These are phyloP conservation scores for Perdita meconis DNA, from an alignment of 2,888 invertebrate genomes.

Conservation along the genomic window DNA sequence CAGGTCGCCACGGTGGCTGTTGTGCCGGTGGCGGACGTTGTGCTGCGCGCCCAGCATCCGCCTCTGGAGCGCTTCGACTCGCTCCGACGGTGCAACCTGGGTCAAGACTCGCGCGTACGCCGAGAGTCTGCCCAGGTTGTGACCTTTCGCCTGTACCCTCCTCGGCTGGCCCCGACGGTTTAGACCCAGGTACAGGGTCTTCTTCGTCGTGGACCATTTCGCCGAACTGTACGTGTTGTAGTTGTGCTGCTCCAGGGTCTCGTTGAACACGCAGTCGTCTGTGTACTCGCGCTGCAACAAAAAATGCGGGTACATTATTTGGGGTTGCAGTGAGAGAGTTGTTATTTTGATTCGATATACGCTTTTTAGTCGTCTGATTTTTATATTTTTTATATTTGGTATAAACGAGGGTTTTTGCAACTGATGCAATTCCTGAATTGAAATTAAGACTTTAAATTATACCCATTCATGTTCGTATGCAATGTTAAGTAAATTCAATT, in stretches of 20 bases:
- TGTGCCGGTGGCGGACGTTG: constrained; percentile 77
- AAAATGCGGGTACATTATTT: constrained; percentile 4
- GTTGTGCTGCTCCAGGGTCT: constrained; percentile 93
- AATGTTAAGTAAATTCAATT: too few species aligned
- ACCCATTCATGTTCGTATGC: too few species aligned
- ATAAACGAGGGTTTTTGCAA: too few species aligned
- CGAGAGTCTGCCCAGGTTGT: constrained; percentile 89
- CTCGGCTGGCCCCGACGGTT: constrained; percentile 90
- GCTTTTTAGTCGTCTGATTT: too few species aligned
- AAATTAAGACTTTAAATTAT: too few species aligned
- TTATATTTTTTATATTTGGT: too few species aligned
- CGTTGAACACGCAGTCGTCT: constrained; percentile 93
- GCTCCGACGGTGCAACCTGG: constrained; percentile 85
- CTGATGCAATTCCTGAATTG: too few species aligned
- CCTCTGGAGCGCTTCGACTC: constrained; percentile 85
- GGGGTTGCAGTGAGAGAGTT: background rate
- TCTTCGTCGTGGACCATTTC: constrained; percentile 89
- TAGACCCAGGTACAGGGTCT: constrained; percentile 90
- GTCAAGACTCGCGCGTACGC: constrained; percentile 90
- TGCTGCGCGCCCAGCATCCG: constrained; percentile 81
- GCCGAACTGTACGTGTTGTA: constrained; percentile 94
- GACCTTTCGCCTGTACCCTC: constrained; percentile 89
- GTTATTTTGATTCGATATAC: background rate
- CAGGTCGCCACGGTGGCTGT: constrained; percentile 61
- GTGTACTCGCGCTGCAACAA: constrained; percentile 93